phyloP scores from a whole-genome alignment of 2,113 vertebrate species.

The Terrapene triunguis region DNA sequence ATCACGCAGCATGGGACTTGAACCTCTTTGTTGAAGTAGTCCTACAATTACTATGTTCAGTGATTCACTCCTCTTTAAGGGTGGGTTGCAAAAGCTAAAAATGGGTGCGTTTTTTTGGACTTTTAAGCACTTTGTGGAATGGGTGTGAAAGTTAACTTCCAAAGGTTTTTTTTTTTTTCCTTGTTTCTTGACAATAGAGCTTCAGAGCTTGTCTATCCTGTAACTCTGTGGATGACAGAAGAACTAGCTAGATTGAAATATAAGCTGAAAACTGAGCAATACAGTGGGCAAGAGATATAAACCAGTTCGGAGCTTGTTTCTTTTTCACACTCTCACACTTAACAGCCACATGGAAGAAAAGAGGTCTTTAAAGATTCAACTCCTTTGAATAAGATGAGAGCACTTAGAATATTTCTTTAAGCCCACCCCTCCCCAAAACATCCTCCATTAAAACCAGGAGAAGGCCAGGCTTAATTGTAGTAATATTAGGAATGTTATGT shows the following conservation, averaged over 20 bases:
- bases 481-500: neutral
- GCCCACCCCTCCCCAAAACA: neutral
- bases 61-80: neutral
- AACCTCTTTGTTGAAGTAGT: neutral
- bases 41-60: neutral
- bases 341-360: neutral
- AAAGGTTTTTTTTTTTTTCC: constrained; percentile 17
- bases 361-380: neutral
- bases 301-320: neutral
- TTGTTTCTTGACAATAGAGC: neutral
- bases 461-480: neutral
- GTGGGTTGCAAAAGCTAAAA: neutral
- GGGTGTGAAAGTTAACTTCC: neutral
- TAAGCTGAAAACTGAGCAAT: neutral
- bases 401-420: neutral
- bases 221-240: neutral
- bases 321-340: neutral
- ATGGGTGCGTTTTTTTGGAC: neutral
- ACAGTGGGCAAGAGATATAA: neutral
- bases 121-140: neutral
- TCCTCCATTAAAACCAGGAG: neutral
- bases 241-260: neutral
- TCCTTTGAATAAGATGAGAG: neutral
- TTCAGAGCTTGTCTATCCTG: neutral
- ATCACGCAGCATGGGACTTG: neutral